These are phyloP conservation scores for Adoxophyes honmai DNA, from an alignment of 1,140 invertebrate species.

Conservation along the genomic window DNA sequence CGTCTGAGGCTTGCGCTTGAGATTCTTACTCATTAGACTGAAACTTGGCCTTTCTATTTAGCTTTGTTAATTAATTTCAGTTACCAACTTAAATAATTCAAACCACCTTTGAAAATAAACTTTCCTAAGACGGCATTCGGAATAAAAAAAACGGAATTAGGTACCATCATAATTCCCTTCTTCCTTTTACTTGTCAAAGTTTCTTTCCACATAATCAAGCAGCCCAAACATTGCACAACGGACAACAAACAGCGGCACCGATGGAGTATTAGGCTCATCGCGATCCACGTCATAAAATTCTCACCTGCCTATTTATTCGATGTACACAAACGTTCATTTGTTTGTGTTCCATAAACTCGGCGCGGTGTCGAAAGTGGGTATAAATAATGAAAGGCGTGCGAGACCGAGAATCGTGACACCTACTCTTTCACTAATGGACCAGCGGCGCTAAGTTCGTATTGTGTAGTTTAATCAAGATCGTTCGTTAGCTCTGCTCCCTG, in stretches of 20 bases:
- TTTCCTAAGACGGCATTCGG: too few species aligned
- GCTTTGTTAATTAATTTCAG: too few species aligned
- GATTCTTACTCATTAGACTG: too few species aligned
- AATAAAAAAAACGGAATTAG: too few species aligned
- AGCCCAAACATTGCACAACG: constrained; percentile 10
- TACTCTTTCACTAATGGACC: constrained; percentile 67
- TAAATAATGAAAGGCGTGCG: constrained; percentile 60
- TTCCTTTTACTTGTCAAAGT: too few species aligned
- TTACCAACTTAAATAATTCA: too few species aligned
- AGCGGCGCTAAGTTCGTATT: constrained; percentile 49
- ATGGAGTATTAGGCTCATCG: constrained; percentile 15
- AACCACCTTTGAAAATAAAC: too few species aligned
- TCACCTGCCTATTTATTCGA: constrained; percentile 37
- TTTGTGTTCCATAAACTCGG: constrained; percentile 37
- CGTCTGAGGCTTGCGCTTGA: not conserved
- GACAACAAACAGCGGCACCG: not conserved
- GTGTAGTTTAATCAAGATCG: constrained; percentile 63
- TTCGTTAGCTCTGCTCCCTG: constrained; percentile 43
- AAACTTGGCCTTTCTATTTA: too few species aligned
- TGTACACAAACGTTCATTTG: constrained; percentile 53
- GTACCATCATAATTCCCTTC: too few species aligned
- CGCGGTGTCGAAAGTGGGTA: constrained; percentile 36
- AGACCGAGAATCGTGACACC: constrained; percentile 60
- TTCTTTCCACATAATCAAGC: not conserved
- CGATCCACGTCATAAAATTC: constrained; percentile 24